Conservation (phyloP, 2,797 vertebrate genomes). For the Vultur gryphus region DNA sequence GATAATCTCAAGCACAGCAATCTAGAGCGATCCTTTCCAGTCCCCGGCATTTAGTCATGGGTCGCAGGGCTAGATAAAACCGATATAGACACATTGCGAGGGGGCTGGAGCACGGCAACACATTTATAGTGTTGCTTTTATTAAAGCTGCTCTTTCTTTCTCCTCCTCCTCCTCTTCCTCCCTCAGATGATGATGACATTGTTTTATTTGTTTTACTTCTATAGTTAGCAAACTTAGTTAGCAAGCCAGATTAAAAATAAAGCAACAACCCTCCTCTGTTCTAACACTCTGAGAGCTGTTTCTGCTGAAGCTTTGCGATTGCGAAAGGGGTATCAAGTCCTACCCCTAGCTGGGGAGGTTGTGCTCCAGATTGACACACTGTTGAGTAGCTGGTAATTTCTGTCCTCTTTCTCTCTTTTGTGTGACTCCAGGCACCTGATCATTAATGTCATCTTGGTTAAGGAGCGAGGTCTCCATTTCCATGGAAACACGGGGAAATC, state of each 20-base stretch:
- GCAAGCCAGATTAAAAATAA: slow-evolving; percentile 44
- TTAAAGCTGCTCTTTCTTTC: slow-evolving; percentile 32
- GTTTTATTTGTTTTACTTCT: slow-evolving; percentile 41
- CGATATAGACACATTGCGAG: not conserved
- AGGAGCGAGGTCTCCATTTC: slow-evolving; percentile 53
- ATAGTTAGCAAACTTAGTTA: slow-evolving; percentile 42
- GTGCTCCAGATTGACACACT: not conserved
- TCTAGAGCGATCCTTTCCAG: not conserved
- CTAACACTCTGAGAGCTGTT: not conserved
- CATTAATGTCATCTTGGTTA: slow-evolving; percentile 67
- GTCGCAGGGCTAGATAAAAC: not conserved
- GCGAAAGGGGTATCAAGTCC: not conserved
- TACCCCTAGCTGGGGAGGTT: not conserved
- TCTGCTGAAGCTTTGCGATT: not conserved
- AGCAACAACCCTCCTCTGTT: not conserved
- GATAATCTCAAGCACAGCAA: not conserved
- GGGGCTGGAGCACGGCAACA: not conserved
- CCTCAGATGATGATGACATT: slow-evolving; percentile 32
- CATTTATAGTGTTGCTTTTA: slow-evolving; percentile 19
- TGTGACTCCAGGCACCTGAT: slow-evolving; percentile 59
- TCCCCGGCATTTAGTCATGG: not conserved
- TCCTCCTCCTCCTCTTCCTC: slow-evolving; percentile 33
- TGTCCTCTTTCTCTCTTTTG: slow-evolving; percentile 42
- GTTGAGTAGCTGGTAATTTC: slow-evolving; percentile 50
- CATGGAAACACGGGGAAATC: slow-evolving; percentile 69